Evolutionary conservation across 2,888 invertebrate species (phyloP), one percentile per base, ranked within the genome.

Genomic region (Drosophila trichaetosa): DNA sequence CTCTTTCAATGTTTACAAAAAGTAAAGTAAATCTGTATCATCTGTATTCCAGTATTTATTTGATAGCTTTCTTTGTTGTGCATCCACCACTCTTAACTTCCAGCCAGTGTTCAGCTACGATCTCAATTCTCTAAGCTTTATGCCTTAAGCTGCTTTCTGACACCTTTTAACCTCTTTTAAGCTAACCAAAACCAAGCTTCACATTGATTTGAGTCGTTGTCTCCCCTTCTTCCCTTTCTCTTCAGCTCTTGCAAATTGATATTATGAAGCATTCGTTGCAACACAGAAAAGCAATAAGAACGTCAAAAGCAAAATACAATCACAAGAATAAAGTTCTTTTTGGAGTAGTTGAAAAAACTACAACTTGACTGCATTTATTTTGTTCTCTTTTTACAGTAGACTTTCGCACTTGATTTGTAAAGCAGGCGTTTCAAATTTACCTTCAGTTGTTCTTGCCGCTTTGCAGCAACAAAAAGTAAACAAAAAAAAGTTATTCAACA

Each of bases 371-470:
- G 48, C 58, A 53, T 21, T 24, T 24, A 8, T 68, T 42, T 63
- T 62, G 58, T 29, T 75, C 48, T 13, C 5, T 51, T 56, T 57
- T 48, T 59, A 51, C 29, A 57, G 10, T 52, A 4, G 36, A 61
- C 51, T 65, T 73, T 83, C 76, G 76, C 76, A 74, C 83, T 86
- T 79, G 79, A 83, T 83, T 83, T 83, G 74, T 77, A 57, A 33
- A 74, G 67, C 60, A 79, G 69, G 69, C 51, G 58, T 67, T 79
- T 64, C 49, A 73, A 64, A 80, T 76, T 76, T 73, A 76, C 76
- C 76, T 62, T 57, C 58, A 46, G 52, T 54, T 66, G 66, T 66
- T 61, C 57, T 73, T 74, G 63, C 53, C 57, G 66, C 40, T 34
- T 21, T 49, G 53, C 27, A 65, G 58, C 27, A 69, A 49, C 38